phyloP scores from a whole-genome alignment of 2,888 invertebrate genomes.

The Mythimna loreyi region DNA sequence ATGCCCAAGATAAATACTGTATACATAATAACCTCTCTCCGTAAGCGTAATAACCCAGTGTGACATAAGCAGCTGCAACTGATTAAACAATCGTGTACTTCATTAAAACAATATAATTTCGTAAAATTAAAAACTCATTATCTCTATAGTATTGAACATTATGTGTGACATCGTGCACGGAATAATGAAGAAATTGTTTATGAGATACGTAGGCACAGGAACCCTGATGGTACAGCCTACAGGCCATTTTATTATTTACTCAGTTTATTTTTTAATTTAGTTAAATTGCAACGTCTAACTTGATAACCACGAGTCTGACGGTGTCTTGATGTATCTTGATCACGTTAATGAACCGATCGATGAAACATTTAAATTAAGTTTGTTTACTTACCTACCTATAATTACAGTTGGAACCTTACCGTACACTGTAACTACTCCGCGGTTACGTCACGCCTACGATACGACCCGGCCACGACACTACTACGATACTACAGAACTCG shows the following conservation, averaged over 20 bases:
- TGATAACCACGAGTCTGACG: slow-evolving; percentile 10
- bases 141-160: slow-evolving; percentile 54
- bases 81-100: slow-evolving; percentile 74
- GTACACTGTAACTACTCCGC: not conserved
- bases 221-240: slow-evolving; percentile 15
- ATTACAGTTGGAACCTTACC: not conserved
- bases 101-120: slow-evolving; percentile 71
- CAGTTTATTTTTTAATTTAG: slow-evolving; percentile 51
- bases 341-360: slow-evolving; percentile 34
- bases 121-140: slow-evolving; percentile 68
- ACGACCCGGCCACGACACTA: not conserved
- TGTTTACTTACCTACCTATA: slow-evolving; percentile 25
- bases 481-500: not conserved
- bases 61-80: slow-evolving; percentile 72
- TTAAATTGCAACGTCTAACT: slow-evolving; percentile 35
- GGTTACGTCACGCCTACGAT: not conserved
- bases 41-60: slow-evolving; percentile 60
- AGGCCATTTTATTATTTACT: slow-evolving; percentile 45
- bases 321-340: slow-evolving; percentile 4
- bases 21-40: slow-evolving; percentile 70
- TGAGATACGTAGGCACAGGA: slow-evolving; percentile 12
- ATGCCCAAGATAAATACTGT: slow-evolving; percentile 77
- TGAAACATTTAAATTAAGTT: slow-evolving; percentile 29
- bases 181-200: slow-evolving; percentile 46
- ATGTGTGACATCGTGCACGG: slow-evolving; percentile 46